Evolutionary conservation across 1,140 invertebrate species (phyloP).

Genomic region (Pseudomyrmex dendroicus): DNA sequence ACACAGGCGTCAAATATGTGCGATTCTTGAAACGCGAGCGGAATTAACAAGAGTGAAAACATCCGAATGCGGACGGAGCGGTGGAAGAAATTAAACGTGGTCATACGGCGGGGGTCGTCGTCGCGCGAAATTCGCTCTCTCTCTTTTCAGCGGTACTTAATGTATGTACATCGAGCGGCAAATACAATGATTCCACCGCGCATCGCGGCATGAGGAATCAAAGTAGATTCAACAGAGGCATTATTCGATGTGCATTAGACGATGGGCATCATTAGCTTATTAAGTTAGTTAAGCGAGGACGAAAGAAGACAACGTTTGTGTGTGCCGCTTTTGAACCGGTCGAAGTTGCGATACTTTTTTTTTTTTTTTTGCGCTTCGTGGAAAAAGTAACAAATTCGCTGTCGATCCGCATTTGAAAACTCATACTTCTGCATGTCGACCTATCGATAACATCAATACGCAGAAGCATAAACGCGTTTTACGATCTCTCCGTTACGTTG

Average conservation of each 20-base stretch:
- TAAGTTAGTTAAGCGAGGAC: conserved; percentile 70
- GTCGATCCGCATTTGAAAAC: not conserved
- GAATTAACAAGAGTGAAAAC: conserved; percentile 1
- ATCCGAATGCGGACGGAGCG: not conserved
- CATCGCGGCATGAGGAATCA: conserved; percentile 18
- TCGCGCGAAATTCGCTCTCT: no score
- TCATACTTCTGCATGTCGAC: no score
- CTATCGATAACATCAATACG: not conserved
- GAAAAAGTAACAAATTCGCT: no score
- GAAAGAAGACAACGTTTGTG: conserved; percentile 61
- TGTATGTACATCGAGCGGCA: not conserved
- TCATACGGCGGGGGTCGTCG: not conserved
- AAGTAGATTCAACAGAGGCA: conserved; percentile 57
- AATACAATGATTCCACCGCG: conserved; percentile 22
- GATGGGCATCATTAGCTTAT: conserved; percentile 67
- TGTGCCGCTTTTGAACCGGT: conserved; percentile 40
- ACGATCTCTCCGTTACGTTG: not conserved
- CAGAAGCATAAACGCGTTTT: not conserved
- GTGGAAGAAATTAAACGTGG: conserved; percentile 4
- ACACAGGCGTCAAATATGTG: not conserved
- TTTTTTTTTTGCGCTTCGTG: not conserved
- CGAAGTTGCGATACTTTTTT: not conserved
- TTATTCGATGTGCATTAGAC: conserved; percentile 43
- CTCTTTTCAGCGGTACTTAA: no score
- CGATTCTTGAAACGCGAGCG: not conserved